Evolutionary conservation across 2,888 invertebrate genomes (phyloP).

Genomic region (Dasysyrphus tricinctus): DNA sequence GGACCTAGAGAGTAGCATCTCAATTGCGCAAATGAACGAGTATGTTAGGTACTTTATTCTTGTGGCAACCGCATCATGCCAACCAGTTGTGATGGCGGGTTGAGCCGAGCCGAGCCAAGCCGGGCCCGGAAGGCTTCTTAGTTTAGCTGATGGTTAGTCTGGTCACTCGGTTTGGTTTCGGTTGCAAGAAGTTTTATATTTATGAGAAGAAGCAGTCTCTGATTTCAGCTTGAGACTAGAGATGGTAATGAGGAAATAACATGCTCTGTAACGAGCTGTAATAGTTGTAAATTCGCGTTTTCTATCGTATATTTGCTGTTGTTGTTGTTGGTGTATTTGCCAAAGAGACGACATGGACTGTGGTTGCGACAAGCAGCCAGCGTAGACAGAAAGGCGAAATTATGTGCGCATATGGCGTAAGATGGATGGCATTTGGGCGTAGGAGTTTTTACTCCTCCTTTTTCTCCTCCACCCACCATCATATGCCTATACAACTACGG

Average conservation of each 20-base stretch:
- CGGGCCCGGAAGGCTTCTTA: conserved; percentile 27
- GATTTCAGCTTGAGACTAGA: conserved; percentile 55
- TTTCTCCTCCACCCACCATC: not conserved
- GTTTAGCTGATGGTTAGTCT: conserved; percentile 39
- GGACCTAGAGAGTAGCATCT: conserved; percentile 40
- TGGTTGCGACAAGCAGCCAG: conserved; percentile 41
- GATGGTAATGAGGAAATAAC: conserved; percentile 75
- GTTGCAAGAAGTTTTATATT: conserved; percentile 56
- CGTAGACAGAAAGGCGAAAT: conserved; percentile 52
- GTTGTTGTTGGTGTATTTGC: conserved; percentile 34
- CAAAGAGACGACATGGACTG: conserved; percentile 36
- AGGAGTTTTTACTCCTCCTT: not conserved
- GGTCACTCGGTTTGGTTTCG: conserved; percentile 23
- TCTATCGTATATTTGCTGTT: conserved; percentile 1
- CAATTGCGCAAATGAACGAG: conserved; percentile 58
- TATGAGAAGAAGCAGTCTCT: conserved; percentile 61
- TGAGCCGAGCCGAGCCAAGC: conserved; percentile 4
- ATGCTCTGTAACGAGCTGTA: conserved; percentile 74
- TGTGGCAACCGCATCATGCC: conserved; percentile 25
- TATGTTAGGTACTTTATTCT: conserved; percentile 40
- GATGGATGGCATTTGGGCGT: conserved; percentile 70
- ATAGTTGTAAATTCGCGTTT: conserved; percentile 69
- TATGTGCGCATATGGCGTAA: conserved; percentile 45
- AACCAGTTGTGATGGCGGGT: conserved; percentile 56
- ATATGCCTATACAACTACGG: not conserved